These are phyloP conservation scores for Hyles vespertilio DNA, from an alignment of 1,140 invertebrate genomes.

Conservation along the genomic window DNA sequence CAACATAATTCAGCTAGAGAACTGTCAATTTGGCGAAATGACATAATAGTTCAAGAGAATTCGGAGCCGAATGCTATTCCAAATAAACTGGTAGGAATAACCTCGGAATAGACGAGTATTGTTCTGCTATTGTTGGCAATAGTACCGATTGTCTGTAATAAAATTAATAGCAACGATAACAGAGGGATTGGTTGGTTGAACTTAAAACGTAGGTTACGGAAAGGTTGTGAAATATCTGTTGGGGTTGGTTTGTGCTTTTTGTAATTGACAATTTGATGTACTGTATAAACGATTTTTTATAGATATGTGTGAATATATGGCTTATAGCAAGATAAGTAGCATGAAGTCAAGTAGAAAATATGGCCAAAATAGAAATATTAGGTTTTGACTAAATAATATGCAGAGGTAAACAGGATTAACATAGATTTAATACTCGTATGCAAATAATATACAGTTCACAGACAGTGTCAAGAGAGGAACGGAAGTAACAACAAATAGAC, in stretches of 20 bases:
- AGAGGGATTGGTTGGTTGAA: neutral
- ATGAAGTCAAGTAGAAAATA: too few relatives aligned
- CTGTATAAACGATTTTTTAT: too few relatives aligned
- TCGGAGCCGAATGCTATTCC: conserved; percentile 1
- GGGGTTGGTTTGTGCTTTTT: neutral
- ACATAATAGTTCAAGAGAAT: neutral
- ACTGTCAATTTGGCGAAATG: conserved; percentile 3
- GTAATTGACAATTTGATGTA: too few relatives aligned
- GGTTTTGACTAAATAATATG: too few relatives aligned
- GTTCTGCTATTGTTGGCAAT: conserved; percentile 9
- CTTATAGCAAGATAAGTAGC: too few relatives aligned
- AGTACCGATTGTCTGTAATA: conserved; percentile 9
- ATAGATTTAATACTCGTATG: too few relatives aligned
- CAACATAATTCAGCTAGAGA: conserved; percentile 3
- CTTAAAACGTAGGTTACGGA: neutral
- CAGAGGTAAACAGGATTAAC: too few relatives aligned
- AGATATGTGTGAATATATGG: too few relatives aligned
- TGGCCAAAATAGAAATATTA: too few relatives aligned
- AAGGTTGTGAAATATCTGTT: neutral
- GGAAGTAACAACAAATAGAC: too few relatives aligned
- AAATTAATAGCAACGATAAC: conserved; percentile 17
- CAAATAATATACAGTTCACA: too few relatives aligned
- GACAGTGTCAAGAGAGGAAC: too few relatives aligned
- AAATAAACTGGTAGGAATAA: conserved; percentile 13
- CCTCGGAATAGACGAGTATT: conserved; percentile 7